Conservation (phyloP, 2,113 vertebrate species). For the Serinus canaria region DNA sequence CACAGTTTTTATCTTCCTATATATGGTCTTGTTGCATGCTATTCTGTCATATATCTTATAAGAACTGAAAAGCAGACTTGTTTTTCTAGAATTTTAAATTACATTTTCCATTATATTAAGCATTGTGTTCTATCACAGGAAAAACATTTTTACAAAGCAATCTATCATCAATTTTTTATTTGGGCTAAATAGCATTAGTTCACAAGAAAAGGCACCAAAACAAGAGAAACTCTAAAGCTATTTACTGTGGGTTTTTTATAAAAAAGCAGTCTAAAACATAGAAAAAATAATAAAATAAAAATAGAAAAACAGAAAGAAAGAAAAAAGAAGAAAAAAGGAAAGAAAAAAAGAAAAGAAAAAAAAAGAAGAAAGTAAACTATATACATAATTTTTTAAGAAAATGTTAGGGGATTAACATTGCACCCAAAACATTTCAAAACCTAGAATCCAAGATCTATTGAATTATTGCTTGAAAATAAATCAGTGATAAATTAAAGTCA, state of each 20-base stretch:
- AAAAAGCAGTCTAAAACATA: not conserved
- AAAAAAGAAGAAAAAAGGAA: not conserved
- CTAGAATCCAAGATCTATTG: not conserved
- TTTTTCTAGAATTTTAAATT: not conserved
- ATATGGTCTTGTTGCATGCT: not conserved
- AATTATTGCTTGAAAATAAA: not conserved
- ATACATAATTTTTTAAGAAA: not conserved
- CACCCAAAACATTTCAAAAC: not conserved
- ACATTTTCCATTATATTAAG: not conserved
- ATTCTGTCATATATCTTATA: not conserved
- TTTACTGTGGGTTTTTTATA: not conserved
- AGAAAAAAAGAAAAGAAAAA: too few species aligned
- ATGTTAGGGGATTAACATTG: not conserved
- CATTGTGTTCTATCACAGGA: not conserved
- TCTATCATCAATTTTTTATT: not conserved
- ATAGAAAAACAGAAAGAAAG: too few species aligned
- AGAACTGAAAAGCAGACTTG: not conserved
- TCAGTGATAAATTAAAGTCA: not conserved
- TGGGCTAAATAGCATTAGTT: not conserved
- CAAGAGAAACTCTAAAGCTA: not conserved
- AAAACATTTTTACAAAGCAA: not conserved
- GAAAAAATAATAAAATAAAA: too few species aligned
- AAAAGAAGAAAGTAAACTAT: not conserved
- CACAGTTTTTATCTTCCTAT: not conserved
- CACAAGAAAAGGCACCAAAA: not conserved